These are phyloP conservation scores for Holacanthella duospinosa DNA, from an alignment of 2,888 invertebrate species.

Conservation along the genomic window DNA sequence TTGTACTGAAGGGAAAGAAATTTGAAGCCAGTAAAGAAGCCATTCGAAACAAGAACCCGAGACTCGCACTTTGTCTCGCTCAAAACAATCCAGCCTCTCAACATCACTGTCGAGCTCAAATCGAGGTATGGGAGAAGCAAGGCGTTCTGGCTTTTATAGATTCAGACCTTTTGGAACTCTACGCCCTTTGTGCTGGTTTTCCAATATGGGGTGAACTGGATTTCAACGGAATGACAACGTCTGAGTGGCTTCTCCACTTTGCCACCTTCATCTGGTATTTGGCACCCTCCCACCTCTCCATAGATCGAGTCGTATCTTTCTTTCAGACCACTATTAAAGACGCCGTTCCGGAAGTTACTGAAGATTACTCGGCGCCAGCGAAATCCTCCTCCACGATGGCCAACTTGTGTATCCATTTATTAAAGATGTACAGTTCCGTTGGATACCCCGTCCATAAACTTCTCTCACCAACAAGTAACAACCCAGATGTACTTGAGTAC, in stretches of 20 bases:
- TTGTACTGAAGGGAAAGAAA: constrained; percentile 27
- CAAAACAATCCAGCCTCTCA: constrained; percentile 12
- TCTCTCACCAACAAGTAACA: constrained; percentile 63
- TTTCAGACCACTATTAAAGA: constrained; percentile 21
- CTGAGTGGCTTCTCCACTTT: constrained; percentile 73
- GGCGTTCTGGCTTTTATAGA: constrained; percentile 24
- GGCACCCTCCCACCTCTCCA: constrained; percentile 19
- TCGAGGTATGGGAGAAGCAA: constrained; percentile 18
- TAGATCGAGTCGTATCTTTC: constrained; percentile 23
- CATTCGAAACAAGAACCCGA: constrained; percentile 20
- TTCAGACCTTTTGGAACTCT: constrained; percentile 18
- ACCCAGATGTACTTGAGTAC: constrained; percentile 70
- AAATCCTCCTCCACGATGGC: constrained; percentile 31
- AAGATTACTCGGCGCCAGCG: constrained; percentile 17
- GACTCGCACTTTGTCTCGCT: constrained; percentile 20
- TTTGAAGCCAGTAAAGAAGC: constrained; percentile 27
- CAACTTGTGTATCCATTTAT: constrained; percentile 64
- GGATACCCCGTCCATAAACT: constrained; percentile 55
- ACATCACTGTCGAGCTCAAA: constrained; percentile 12
- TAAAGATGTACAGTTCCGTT: constrained; percentile 61
- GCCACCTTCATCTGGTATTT: constrained; percentile 67
- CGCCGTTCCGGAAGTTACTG: constrained; percentile 39
- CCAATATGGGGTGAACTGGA: constrained; percentile 16
- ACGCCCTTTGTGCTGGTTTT: constrained; percentile 22
- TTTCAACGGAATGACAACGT: constrained; percentile 24